These are phyloP conservation scores for Tamandua tetradactyla DNA, from an alignment of 2,797 vertebrate species.

Conservation along the genomic window DNA sequence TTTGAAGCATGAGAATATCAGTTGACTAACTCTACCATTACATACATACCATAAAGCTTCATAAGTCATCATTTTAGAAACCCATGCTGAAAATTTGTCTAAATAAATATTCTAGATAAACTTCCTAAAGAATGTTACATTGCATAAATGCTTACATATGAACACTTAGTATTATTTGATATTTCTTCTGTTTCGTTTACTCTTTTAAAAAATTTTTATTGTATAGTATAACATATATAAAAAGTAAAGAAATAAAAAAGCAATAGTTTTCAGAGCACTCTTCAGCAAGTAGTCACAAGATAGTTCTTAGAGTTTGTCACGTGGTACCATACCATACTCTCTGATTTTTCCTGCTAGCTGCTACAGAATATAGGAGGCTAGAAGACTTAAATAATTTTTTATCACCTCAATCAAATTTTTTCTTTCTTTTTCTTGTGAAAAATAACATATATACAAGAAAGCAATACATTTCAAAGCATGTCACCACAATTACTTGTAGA, in stretches of 20 bases:
- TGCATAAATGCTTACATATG: neutral
- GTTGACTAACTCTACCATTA: neutral
- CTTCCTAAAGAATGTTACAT: neutral
- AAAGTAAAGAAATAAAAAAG: no score
- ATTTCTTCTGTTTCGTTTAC: neutral
- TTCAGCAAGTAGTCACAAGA: no score
- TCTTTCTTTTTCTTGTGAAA: no score
- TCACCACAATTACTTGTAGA: no score
- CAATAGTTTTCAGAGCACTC: neutral
- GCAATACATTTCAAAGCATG: no score
- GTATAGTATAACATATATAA: neutral
- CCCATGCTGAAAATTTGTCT: neutral
- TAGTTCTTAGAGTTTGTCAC: no score
- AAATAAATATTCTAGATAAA: slow-evolving; percentile 1
- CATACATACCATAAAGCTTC: neutral
- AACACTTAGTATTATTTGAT: neutral
- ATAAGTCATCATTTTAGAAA: slow-evolving; percentile 40
- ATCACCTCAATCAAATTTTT: no score
- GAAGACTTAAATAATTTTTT: no score
- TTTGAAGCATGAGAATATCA: neutral
- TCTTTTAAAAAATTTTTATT: neutral
- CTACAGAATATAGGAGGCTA: no score
- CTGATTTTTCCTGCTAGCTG: no score
- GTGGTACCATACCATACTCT: no score
- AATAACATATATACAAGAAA: no score